These are phyloP conservation scores for Phymorhynchus buccinoides DNA, from an alignment of 1,140 invertebrate genomes.

Conservation along the genomic window DNA sequence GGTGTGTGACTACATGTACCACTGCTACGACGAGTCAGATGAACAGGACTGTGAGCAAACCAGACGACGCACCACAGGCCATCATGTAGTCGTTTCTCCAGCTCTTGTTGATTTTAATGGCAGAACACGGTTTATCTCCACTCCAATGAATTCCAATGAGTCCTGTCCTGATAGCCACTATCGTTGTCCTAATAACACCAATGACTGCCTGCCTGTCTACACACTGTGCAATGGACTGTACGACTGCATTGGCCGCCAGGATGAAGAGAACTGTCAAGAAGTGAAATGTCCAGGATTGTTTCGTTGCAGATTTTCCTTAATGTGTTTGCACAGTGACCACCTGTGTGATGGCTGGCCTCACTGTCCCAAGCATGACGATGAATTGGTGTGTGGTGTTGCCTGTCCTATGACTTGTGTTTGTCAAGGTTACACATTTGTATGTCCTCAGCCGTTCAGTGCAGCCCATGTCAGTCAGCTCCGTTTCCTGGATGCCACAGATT, in stretches of 20 bases:
- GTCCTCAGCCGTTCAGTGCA: neutral
- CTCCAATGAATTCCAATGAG: neutral
- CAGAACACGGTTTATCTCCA: neutral
- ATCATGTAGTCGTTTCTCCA: neutral
- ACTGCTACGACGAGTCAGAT: slow-evolving; percentile 29
- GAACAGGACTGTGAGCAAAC: neutral
- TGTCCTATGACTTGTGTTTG: slow-evolving; percentile 50
- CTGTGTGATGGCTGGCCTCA: slow-evolving; percentile 24
- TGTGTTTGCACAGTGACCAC: neutral
- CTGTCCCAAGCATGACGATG: slow-evolving; percentile 41
- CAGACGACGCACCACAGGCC: too few relatives aligned
- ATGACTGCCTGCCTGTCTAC: neutral
- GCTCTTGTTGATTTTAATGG: neutral
- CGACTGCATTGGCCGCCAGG: neutral
- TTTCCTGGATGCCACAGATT: slow-evolving; percentile 3
- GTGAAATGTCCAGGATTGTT: slow-evolving; percentile 37
- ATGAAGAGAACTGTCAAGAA: slow-evolving; percentile 7
- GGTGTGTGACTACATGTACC: neutral
- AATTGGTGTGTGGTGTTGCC: slow-evolving; percentile 22
- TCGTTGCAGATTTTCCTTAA: neutral
- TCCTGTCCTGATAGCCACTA: slow-evolving; percentile 15
- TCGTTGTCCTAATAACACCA: neutral
- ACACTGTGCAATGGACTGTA: slow-evolving; percentile 23
- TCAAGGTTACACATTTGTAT: slow-evolving; percentile 9
- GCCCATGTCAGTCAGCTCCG: neutral